phyloP scores from a whole-genome alignment of 2,888 invertebrate genomes.

The Himalopsyche japonica region DNA sequence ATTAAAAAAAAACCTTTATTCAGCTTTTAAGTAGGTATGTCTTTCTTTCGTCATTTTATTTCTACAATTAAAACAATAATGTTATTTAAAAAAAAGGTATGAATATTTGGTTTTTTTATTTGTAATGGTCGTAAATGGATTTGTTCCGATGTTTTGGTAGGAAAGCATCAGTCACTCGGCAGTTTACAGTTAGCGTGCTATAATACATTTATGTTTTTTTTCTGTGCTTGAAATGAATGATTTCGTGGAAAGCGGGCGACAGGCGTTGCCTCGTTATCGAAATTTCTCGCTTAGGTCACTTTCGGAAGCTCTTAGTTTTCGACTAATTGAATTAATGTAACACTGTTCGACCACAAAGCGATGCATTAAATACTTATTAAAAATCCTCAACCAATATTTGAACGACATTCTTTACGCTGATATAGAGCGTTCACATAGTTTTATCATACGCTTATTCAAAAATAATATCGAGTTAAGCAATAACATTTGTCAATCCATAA shows the following conservation, averaged over 20 bases:
- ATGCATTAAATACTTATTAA: neutral
- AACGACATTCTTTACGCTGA: neutral
- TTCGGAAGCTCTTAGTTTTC: constrained; percentile 21
- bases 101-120: too few relatives aligned
- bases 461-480: too few relatives aligned
- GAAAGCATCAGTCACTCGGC: neutral
- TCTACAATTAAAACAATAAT: too few relatives aligned
- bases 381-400: neutral
- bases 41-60: too few relatives aligned
- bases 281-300: constrained; percentile 25
- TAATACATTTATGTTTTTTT: neutral
- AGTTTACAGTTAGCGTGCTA: neutral
- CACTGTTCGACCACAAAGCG: neutral
- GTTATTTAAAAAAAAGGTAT: too few relatives aligned
- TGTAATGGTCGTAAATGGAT: too few relatives aligned
- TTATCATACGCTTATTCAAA: too few relatives aligned
- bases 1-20: too few relatives aligned
- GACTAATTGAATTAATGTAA: constrained; percentile 34
- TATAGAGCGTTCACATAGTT: neutral
- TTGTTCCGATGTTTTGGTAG: too few relatives aligned
- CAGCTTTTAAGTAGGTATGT: too few relatives aligned
- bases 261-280: constrained; percentile 31
- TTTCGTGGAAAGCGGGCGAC: constrained; percentile 11
- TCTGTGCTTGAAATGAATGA: constrained; percentile 25
- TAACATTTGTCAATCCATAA: too few relatives aligned